Base-by-base conservation (phyloP, 2,888 invertebrate species). In the Agonopterix alstromeriana region DNA sequence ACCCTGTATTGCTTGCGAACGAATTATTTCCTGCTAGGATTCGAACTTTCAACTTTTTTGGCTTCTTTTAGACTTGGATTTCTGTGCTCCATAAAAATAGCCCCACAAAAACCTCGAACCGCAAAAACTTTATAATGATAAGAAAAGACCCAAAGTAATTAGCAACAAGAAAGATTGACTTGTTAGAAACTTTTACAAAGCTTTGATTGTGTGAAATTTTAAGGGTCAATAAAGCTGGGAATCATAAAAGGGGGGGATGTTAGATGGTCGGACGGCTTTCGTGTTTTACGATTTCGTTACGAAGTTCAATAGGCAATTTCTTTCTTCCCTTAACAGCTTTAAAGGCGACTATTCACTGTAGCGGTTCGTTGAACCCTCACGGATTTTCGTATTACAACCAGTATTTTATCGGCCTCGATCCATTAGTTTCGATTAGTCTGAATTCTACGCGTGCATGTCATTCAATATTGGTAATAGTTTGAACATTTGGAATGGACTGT, bases 131-230 rank as follows among this genome's bases (percentile, higher is more conserved):
- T 50, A 40, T 56, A 52, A 60, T 52, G 54, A 54, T 55, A 55
- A 57, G 57, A 54, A 51, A 52, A 56, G 52, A 52, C 45, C 51
- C 51, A 44, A 60, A 58, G 56, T 58, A 55, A 60, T 58, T 60
- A 58, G 56, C 53, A 55, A 58, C 55, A 53, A 54, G 53, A 55
- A 54, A 52, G 49, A 52, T 52, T 54, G 52, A 50, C 55, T 56
- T 54, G 56, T 53, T 54, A 53, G 46, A 56, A 56, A 51, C 27
- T 56, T 56, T 41, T 49, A 52, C 45, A 52, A 53, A 51, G 57
- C 48, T 56, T 58, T 51, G 57, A 54, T 51, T 56, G 57, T 61
- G 56, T 54, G 61, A 56, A 58, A 58, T 61, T 61, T 63, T 55
- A 60, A 59, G 59, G 53, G 55, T 53, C 58, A 61, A 57, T 60